These are phyloP conservation scores for Syngnathus rostellatus DNA, from an alignment of 2,797 vertebrate species.

Conservation along the genomic window DNA sequence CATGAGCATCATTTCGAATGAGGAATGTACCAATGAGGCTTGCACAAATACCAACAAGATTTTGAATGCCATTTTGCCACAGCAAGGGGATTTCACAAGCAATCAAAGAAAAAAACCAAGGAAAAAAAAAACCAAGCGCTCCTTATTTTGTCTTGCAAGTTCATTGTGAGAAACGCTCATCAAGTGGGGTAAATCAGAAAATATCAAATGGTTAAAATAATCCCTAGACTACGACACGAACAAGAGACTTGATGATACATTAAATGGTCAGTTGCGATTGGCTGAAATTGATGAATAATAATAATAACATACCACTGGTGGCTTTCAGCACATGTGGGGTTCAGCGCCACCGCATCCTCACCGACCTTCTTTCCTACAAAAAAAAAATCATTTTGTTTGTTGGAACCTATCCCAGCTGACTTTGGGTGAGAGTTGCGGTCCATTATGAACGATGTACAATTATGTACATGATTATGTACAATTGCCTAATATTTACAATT, in stretches of 20 bases:
- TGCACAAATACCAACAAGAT: constrained; percentile 42
- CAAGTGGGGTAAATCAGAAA: neutral
- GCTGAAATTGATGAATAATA: neutral
- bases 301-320: constrained; percentile 85
- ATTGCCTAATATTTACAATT: neutral
- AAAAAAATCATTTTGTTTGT: neutral
- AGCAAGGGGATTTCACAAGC: constrained; percentile 36
- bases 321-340: constrained; percentile 79
- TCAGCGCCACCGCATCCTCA: constrained; percentile 77
- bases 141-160: neutral
- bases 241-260: neutral
- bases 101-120: constrained; percentile 6
- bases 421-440: neutral
- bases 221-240: neutral
- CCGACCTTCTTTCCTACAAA: constrained; percentile 77
- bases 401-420: neutral
- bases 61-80: constrained; percentile 30
- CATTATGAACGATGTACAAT: neutral
- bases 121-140: neutral
- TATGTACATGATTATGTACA: too few species aligned
- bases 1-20: constrained; percentile 46
- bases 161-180: neutral
- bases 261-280: constrained; percentile 20
- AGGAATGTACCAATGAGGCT: constrained; percentile 49
- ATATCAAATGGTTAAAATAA: neutral